Base-by-base conservation (phyloP, 64 coral and sea anemone species). In the Dendronephthya gigantea region DNA sequence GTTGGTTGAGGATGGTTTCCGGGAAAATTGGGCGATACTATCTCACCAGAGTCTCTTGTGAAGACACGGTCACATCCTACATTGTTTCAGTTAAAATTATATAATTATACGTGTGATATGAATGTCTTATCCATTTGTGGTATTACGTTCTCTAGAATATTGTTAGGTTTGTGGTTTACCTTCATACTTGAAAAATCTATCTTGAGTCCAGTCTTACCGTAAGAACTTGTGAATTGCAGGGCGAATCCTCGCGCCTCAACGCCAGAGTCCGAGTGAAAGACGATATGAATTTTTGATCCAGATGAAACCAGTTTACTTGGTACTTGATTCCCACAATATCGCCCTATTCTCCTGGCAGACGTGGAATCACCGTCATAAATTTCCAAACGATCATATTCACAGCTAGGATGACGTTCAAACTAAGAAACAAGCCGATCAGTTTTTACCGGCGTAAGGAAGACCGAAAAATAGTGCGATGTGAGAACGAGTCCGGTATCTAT, bases 1-100 rank as follows among this genome's bases (percentile, higher is more conserved):
- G 90, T 16, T 22, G 83, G 90, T 52, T 68, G 19, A 6, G 94
- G 94, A 41, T 97, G 89, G 0, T 75, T 6, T 7, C 83, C 79
- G 7, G 94, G 94, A 32, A 93, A 91, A 68, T 97, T 97, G 11
- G 94, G 94, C 9, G 94, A 90, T 35, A 83, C 62, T 29, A 97
- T 93, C 25, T 48, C 50, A 7, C 94, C 94, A 22, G 29, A 38
- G 27, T 81, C 36, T 48, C 48, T 85, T 9, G 76, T 85, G 3
- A 93, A 89, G 23, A 70, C 50, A 27, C 85, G 82, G 37, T 91
- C 86, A 75, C 95, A 98, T n/a, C 92, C 95, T 98, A 15, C 12
- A 76, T 86, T 13, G 32, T 28, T 13, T 30, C 14, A 74, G 30
- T 25, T 25, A 25, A 1, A 27, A 74, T 17, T 35, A 8, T 52